Evolutionary conservation across 2,888 invertebrate species (phyloP).

Genomic region (Sthenelais limicola): DNA sequence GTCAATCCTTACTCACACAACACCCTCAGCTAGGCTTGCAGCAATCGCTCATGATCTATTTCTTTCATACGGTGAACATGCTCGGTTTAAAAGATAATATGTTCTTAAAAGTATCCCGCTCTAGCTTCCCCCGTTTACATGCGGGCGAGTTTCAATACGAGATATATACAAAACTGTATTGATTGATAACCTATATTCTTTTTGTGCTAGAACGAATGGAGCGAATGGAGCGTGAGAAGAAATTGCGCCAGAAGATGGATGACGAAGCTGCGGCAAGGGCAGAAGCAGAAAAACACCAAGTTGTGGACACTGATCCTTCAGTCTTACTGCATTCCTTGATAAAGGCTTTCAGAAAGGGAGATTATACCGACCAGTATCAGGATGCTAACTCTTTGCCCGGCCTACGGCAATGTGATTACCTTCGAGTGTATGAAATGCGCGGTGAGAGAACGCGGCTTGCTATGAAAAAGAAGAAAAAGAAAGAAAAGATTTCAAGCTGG

Average conservation of each 20-base stretch:
- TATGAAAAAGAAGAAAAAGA: too few species aligned
- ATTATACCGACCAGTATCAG: background rate
- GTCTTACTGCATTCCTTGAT: slow-evolving; percentile 18
- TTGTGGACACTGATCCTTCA: slow-evolving; percentile 1
- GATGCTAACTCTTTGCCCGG: slow-evolving; percentile 11
- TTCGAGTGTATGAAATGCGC: slow-evolving; percentile 5
- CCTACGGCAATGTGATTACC: background rate
- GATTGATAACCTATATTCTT: background rate
- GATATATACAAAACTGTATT: background rate
- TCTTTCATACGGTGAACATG: too few species aligned
- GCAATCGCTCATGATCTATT: too few species aligned
- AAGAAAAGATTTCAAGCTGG: too few species aligned
- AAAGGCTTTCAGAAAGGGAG: slow-evolving; percentile 21
- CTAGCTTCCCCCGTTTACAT: too few species aligned
- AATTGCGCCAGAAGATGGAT: background rate
- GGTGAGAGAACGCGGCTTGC: too few species aligned
- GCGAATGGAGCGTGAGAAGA: slow-evolving; percentile 3
- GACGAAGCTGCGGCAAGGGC: slow-evolving; percentile 9
- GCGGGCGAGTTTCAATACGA: too few species aligned
- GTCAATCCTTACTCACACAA: too few species aligned
- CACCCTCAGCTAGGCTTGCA: too few species aligned
- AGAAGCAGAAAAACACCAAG: background rate
- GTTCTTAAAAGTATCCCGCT: too few species aligned
- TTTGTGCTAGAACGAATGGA: slow-evolving; percentile 6
- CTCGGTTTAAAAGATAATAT: too few species aligned